phyloP scores from a whole-genome alignment of 2,888 invertebrate species.

The Ochropleura leucogaster region DNA sequence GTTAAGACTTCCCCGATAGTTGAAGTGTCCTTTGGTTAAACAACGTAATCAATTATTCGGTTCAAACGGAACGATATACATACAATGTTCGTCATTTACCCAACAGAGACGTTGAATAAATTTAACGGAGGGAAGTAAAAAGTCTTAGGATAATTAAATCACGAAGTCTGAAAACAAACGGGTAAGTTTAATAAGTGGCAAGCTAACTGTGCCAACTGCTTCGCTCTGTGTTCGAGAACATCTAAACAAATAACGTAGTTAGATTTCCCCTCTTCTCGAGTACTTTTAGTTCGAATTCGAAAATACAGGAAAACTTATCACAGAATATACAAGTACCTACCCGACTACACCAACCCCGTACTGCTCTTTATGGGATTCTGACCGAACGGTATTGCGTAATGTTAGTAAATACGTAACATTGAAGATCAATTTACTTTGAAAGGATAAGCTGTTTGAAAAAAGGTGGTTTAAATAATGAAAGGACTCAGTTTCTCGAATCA shows the following conservation, averaged over 20 bases:
- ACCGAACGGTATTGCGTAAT: slow-evolving; percentile 12
- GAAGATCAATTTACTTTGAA: slow-evolving; percentile 33
- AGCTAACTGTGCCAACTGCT: slow-evolving; percentile 70
- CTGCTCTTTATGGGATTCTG: slow-evolving; percentile 21
- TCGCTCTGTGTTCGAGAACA: slow-evolving; percentile 69
- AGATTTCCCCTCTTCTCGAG: slow-evolving; percentile 70
- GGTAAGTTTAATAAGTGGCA: slow-evolving; percentile 71
- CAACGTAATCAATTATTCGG: slow-evolving; percentile 66
- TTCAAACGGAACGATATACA: slow-evolving; percentile 41
- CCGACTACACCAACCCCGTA: slow-evolving; percentile 29
- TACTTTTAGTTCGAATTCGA: slow-evolving; percentile 67
- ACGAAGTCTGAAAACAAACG: slow-evolving; percentile 68
- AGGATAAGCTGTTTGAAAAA: slow-evolving; percentile 21
- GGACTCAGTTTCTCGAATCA: slow-evolving; percentile 3
- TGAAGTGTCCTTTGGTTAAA: slow-evolving; percentile 69
- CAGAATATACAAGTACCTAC: slow-evolving; percentile 45
- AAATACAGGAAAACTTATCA: slow-evolving; percentile 60
- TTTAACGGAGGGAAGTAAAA: slow-evolving; percentile 49
- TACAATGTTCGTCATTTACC: slow-evolving; percentile 42
- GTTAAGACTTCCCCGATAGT: slow-evolving; percentile 72
- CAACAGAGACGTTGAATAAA: slow-evolving; percentile 27
- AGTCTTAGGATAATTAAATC: slow-evolving; percentile 66
- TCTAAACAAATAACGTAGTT: slow-evolving; percentile 74
- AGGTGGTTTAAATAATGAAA: slow-evolving; percentile 20
- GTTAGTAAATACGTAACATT: slow-evolving; percentile 24